Evolutionary conservation across 1,140 invertebrate genomes (phyloP).

Genomic region (Cydia splendana): DNA sequence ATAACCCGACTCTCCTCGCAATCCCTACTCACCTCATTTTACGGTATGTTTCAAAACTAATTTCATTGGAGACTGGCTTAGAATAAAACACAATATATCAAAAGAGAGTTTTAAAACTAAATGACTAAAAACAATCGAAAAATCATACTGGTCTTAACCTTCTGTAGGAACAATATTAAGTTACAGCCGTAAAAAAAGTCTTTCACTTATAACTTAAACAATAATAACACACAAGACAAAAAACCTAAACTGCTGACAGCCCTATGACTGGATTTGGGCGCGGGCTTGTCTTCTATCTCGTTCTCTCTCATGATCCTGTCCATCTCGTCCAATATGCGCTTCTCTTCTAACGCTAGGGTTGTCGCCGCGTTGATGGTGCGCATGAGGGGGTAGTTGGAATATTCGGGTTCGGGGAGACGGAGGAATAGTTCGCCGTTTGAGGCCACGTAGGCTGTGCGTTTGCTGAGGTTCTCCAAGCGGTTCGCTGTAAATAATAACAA

Average conservation of each 20-base stretch:
- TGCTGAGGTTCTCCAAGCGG: conserved; percentile 47
- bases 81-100: neutral
- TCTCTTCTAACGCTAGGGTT: conserved; percentile 79
- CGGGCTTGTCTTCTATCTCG: conserved; percentile 48
- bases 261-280: conserved; percentile 34
- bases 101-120: neutral
- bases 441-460: conserved; percentile 56
- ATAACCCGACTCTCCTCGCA: too few relatives aligned
- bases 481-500: conserved; percentile 49
- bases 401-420: conserved; percentile 63
- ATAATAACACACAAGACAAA: neutral
- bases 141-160: neutral
- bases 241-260: conserved; percentile 27
- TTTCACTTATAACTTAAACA: conserved; percentile 6
- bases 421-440: conserved; percentile 62
- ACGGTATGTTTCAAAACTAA: neutral
- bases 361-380: conserved; percentile 83
- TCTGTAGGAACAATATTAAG: neutral
- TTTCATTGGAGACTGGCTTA: neutral
- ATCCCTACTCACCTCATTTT: too few relatives aligned
- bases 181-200: neutral
- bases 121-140: conserved; percentile 12
- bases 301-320: conserved; percentile 61
- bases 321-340: conserved; percentile 72
- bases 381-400: conserved; percentile 82